A percentile compares a stretch with the other conserved stretches of the same genome.
Conservation (phyloP, 1,140 invertebrate species). For the Antheraea mylitta region DNA sequence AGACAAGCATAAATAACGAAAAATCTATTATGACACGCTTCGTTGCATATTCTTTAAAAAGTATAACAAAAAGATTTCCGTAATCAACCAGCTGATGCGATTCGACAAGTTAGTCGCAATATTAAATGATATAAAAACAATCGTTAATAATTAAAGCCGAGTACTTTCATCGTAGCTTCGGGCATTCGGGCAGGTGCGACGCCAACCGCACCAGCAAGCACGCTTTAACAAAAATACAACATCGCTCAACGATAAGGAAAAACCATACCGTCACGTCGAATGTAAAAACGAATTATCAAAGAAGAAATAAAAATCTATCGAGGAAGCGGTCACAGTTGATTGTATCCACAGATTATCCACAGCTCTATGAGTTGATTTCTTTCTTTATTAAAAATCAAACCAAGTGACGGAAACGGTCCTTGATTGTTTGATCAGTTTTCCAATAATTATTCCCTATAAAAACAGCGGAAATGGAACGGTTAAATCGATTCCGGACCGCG, state of each 20-base stretch:
- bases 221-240: slow-evolving; percentile 56
- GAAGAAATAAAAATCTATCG: slow-evolving; percentile 70
- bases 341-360: slow-evolving; percentile 67
- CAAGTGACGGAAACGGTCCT: slow-evolving; percentile 62
- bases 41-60: slow-evolving; percentile 55
- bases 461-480: slow-evolving; percentile 69
- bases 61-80: slow-evolving; percentile 66
- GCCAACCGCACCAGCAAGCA: slow-evolving; percentile 11
- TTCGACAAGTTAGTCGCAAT: slow-evolving; percentile 60
- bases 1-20: slow-evolving; percentile 37
- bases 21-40: slow-evolving; percentile 52
- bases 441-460: slow-evolving; percentile 66
- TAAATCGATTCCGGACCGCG: slow-evolving; percentile 65
- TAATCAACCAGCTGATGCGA: slow-evolving; percentile 73
- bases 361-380: slow-evolving; percentile 58
- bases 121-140: slow-evolving; percentile 67
- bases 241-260: slow-evolving; percentile 42
- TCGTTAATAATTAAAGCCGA: slow-evolving; percentile 71
- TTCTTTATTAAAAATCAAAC: slow-evolving; percentile 52
- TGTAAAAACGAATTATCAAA: slow-evolving; percentile 74
- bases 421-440: slow-evolving; percentile 67
- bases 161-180: slow-evolving; percentile 53
- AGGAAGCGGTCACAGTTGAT: slow-evolving; percentile 75
- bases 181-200: slow-evolving; percentile 51
- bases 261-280: slow-evolving; percentile 57